phyloP scores from a whole-genome alignment of 2,797 vertebrate species.

The Gila robusta region DNA sequence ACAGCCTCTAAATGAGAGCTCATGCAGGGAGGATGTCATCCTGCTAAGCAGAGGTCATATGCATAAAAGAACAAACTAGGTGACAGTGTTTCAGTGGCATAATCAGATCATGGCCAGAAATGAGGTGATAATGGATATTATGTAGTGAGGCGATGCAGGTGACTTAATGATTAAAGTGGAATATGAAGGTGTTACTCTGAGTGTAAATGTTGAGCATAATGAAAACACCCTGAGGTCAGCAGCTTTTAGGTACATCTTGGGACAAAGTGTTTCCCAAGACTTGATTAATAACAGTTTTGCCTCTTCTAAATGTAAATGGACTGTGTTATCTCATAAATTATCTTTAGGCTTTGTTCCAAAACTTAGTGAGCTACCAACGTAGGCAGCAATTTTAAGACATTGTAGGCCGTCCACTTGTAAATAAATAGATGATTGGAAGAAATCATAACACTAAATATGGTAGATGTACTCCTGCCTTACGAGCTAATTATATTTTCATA shows the following conservation, averaged over 20 bases:
- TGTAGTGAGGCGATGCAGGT: constrained; percentile 51
- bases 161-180: constrained; percentile 38
- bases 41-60: constrained; percentile 44
- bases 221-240: constrained; percentile 16
- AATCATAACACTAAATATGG: constrained; percentile 4
- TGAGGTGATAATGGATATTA: constrained; percentile 54
- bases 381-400: not conserved
- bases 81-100: constrained; percentile 33
- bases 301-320: not conserved
- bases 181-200: constrained; percentile 26
- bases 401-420: not conserved
- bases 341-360: constrained; percentile 13
- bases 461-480: not conserved
- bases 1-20: constrained; percentile 46
- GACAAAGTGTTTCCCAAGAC: not conserved
- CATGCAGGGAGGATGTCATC: constrained; percentile 35
- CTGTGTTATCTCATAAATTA: not conserved
- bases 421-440: not conserved
- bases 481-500: not conserved
- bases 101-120: constrained; percentile 46
- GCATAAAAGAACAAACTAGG: constrained; percentile 43
- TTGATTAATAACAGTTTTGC: constrained; percentile 25
- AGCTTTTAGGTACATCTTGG: not conserved
- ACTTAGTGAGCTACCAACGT: not conserved
- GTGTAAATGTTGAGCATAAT: constrained; percentile 2